A percentile compares a stretch with the other conserved stretches of the same genome.
phyloP scores from a whole-genome alignment of 2,888 invertebrate species.

The Orchestes rusci region DNA sequence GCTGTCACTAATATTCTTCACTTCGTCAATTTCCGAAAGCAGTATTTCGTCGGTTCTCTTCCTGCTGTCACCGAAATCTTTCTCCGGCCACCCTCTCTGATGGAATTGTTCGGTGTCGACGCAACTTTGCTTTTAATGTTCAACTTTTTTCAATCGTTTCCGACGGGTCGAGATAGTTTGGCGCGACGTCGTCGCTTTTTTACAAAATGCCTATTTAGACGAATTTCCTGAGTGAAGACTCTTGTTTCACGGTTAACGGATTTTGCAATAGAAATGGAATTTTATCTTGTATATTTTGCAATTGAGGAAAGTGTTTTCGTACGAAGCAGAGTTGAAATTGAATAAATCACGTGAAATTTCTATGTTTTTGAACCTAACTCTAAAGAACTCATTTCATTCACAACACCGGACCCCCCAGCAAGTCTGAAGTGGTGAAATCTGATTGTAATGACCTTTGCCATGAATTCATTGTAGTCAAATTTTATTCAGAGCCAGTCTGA shows the following conservation, averaged over 20 bases:
- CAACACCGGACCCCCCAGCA: too few species aligned
- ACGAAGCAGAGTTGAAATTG: too few species aligned
- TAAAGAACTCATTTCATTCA: too few species aligned
- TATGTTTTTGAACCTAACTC: too few species aligned
- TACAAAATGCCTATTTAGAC: slow-evolving; percentile 16
- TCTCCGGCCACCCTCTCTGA: slow-evolving; percentile 18
- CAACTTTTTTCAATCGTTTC: slow-evolving; percentile 25
- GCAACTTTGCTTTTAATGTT: slow-evolving; percentile 37
- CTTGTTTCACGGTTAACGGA: slow-evolving; percentile 10
- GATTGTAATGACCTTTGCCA: too few species aligned
- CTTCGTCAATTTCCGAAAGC: slow-evolving; percentile 20
- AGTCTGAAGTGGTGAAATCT: too few species aligned
- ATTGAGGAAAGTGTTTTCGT: too few species aligned
- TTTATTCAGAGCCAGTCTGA: too few species aligned
- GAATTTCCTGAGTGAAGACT: slow-evolving; percentile 13
- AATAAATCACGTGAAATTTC: too few species aligned
- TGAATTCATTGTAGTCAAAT: too few species aligned
- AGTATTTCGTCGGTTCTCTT: slow-evolving; percentile 13
- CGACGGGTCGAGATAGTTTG: slow-evolving; percentile 11
- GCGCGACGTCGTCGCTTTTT: slow-evolving; percentile 16
- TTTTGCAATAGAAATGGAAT: too few species aligned
- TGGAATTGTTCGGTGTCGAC: slow-evolving; percentile 34
- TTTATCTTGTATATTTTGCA: too few species aligned
- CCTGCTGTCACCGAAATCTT: slow-evolving; percentile 19
- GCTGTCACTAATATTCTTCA: slow-evolving; percentile 24